Base-by-base conservation (phyloP, 2,888 invertebrate genomes). In the Cantharis rustica region DNA sequence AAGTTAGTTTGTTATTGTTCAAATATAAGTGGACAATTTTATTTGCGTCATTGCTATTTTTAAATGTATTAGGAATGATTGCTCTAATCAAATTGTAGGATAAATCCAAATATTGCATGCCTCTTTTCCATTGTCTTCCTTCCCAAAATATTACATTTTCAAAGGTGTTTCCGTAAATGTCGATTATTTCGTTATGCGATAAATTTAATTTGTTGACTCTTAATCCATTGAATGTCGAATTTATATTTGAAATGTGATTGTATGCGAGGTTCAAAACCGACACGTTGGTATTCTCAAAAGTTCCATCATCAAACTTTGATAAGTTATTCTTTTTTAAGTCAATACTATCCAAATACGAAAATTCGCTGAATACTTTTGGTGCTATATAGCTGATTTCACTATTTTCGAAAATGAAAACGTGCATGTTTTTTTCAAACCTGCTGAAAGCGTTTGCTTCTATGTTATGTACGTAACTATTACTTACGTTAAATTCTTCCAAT, bases 311-410 rank as follows among this genome's bases (percentile, higher is more conserved):
- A 26, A 69, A 17, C 23, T 61, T 61, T 1, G 47, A n/a, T 10
- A 73, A 16, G 11, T 27, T 70, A 16, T 74, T 74, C 11, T 70
- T 70, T 13, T 15, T 15, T 16, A 74, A 74, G 26, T 70, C 61
- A 9, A 74, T 20, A 16, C 27, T 63, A 47, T 64, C 70, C 16
- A 70, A 70, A 47, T 16, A 26, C 13, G 16, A 16, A 70, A 74
- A 70, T 4, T 70, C 63, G 16, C 61, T 62, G 20, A 74, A 74
- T n/a, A 31, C 47, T 13, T 73, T 16, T 16, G 63, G 69, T 10
- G 27, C 74, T n/a, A 74, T 63, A 9, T 61, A 74, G 10, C n/a
- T 27, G 15, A 74, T 74, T 70, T 74, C 69, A 23, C 70, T 70
- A 69, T 74, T 61, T 63, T 61, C 27, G 17, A 74, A 68, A 16